A percentile compares a stretch with the other conserved stretches of the same genome.
Evolutionary conservation across 2,113 vertebrate species (phyloP).

Genomic region (Crotalus helleri): DNA sequence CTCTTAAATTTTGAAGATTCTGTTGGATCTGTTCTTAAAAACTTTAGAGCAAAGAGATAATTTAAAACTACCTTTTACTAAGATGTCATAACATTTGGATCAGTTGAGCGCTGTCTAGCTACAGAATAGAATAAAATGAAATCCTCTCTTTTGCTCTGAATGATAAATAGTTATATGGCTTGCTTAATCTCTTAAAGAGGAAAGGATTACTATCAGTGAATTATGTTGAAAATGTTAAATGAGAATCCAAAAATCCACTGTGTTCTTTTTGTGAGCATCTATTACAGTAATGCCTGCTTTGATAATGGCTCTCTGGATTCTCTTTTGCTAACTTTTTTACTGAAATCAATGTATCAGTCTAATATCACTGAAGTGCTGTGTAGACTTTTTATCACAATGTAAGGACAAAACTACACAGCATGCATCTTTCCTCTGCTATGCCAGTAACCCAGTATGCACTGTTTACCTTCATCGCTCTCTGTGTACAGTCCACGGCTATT

Average conservation of each 20-base stretch:
- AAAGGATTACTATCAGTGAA: background rate
- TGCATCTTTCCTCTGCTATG: background rate
- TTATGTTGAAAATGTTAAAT: background rate
- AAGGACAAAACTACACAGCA: background rate
- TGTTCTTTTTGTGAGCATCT: background rate
- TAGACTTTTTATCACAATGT: background rate
- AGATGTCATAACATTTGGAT: conserved; percentile 1
- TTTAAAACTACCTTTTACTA: background rate
- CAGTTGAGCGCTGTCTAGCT: background rate
- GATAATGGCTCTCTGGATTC: background rate
- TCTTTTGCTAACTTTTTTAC: background rate
- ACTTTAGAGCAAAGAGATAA: background rate
- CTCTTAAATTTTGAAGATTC: background rate
- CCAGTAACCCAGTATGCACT: background rate
- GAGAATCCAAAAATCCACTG: background rate
- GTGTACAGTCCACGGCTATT: background rate
- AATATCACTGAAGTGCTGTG: background rate
- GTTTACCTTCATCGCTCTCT: background rate
- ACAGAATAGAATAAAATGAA: background rate
- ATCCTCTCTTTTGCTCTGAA: background rate
- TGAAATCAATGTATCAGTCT: conserved; percentile 4
- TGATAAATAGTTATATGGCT: background rate
- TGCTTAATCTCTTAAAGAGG: background rate
- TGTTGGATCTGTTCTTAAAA: background rate
- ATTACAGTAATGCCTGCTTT: background rate